Evolutionary conservation across 2,888 invertebrate species (phyloP), one percentile per base, ranked within the genome.

Genomic region (Synergus laeviventris): DNA sequence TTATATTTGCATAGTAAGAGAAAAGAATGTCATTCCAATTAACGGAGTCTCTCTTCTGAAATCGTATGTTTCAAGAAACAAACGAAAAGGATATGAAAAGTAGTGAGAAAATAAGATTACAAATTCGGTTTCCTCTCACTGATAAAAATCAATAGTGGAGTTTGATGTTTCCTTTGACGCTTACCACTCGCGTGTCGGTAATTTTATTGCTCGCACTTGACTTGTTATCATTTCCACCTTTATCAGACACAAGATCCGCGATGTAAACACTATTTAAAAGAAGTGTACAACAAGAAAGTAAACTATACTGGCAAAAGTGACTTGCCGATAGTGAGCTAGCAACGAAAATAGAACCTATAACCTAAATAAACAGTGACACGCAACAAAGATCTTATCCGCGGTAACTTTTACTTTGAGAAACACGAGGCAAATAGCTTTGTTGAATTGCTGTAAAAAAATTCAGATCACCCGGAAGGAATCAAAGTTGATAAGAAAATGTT

Each of bases 311-410:
- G 49, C 11, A 70, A 49, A 49, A n/a, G 49, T 70, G 70, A 70
- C 49, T 70, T 70, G 70, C 70, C 49, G 70, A 49, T 49, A 70
- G 24, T 49, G 24, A 49, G 70, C 49, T n/a, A 74, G 62, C 62
- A 62, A 74, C 79, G 79, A 82, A 84, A 86, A 81, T 83, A 81
- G 80, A 77, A 81, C 76, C 76, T 81, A 31, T 31, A 79, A 78
- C 79, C 81, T 81, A 79, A 85, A 84, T 84, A 85, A 86, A 86
- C 80, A 80, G 80, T 76, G 79, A 81, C 85, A 86, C 83, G 84
- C 84, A 76, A 86, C 77, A 80, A 77, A 79, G 84, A 86, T 85
- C 31, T 70, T 70, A 70, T 70, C 70, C 36, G 31, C 14, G 16
- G 66, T 31, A 66, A 66, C 24, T 42, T 42, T 24, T 42, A n/a